Conservation (phyloP, 2,888 invertebrate genomes). For the Dolichomitus sp. region DNA sequence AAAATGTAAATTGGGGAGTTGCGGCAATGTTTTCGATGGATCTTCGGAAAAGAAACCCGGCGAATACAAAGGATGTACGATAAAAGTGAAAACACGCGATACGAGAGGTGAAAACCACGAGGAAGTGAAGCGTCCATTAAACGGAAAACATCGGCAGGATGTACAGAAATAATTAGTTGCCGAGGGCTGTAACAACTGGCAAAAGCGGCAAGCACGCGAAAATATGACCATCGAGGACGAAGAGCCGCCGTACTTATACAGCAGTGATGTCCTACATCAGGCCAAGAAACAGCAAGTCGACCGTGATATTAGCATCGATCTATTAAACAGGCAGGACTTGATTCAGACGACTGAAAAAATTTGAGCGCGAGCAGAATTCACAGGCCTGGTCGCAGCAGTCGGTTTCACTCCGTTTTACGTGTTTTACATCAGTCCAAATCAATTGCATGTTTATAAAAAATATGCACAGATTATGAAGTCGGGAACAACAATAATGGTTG, state of each 20-base stretch:
- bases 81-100: conserved; percentile 1
- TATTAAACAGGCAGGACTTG: neutral
- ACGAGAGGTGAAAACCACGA: conserved; percentile 15
- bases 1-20: neutral
- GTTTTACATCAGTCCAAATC: no score
- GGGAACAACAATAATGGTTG: no score
- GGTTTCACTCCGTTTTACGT: no score
- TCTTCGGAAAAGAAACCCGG: neutral
- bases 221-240: conserved; percentile 13
- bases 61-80: neutral
- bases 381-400: no score
- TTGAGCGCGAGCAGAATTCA: neutral
- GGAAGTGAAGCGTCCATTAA: conserved; percentile 4
- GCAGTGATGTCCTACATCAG: neutral
- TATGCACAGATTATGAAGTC: no score
- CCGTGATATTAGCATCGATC: neutral
- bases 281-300: conserved; percentile 14
- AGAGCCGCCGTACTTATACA: conserved; percentile 8
- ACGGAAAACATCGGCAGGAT: conserved; percentile 1
- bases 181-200: conserved; percentile 15
- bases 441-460: no score
- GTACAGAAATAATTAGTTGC: neutral
- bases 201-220: conserved; percentile 2
- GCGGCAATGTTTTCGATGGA: neutral
- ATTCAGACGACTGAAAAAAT: neutral